These are phyloP conservation scores for Empidonax traillii DNA, from an alignment of 2,113 vertebrate genomes.

Conservation along the genomic window DNA sequence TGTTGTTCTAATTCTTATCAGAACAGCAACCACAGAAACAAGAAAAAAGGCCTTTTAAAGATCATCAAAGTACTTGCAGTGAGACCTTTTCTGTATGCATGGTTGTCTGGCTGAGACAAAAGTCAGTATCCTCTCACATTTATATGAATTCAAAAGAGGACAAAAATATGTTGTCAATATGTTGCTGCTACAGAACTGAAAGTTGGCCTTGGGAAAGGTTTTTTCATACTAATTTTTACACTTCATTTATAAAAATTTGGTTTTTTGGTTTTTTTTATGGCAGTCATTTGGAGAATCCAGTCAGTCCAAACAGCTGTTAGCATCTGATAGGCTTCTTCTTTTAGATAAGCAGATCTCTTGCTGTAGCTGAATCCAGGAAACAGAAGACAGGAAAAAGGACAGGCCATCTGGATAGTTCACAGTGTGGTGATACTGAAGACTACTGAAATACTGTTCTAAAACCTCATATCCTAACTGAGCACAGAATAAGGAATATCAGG, in stretches of 20 bases:
- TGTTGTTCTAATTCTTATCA: not conserved
- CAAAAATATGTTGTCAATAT: not conserved
- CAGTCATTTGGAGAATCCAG: slow-evolving; percentile 5
- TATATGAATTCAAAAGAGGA: slow-evolving; percentile 33
- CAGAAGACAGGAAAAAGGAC: not conserved
- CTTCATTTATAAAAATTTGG: not conserved
- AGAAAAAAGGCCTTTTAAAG: not conserved
- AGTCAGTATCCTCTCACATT: slow-evolving; percentile 1
- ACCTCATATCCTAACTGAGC: not conserved
- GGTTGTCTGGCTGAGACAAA: not conserved
- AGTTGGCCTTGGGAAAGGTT: slow-evolving; percentile 17
- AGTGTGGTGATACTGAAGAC: not conserved
- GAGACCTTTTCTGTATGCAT: not conserved
- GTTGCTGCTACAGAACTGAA: slow-evolving; percentile 43
- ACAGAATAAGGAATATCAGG: not conserved
- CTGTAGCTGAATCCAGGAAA: not conserved
- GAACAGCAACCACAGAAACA: not conserved
- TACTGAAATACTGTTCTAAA: not conserved
- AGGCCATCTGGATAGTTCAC: not conserved
- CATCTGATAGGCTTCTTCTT: not conserved
- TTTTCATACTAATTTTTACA: not conserved
- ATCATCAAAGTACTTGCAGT: not conserved
- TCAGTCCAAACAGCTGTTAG: slow-evolving; percentile 19
- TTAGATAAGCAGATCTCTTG: not conserved
- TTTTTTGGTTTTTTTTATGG: not conserved